Evolutionary conservation across 35 echinoderm and acorn worm species (phyloP).

Genomic region (Apostichopus parvimensis): DNA sequence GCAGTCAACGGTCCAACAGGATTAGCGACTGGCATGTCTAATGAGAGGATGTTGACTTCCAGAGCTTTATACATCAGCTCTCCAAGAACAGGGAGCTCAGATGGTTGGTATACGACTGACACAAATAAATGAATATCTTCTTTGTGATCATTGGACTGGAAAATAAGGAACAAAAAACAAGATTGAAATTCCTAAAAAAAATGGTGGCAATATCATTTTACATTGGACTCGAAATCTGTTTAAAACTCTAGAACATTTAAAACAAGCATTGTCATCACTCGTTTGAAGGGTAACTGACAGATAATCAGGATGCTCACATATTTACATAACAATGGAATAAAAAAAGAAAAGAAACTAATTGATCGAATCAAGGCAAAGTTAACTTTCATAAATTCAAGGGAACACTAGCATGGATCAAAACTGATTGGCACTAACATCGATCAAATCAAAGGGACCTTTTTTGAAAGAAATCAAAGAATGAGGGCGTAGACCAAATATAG

Average conservation of each 20-base stretch:
- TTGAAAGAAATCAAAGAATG: too few species aligned
- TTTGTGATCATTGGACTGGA: constrained; percentile 5
- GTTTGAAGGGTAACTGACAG: too few species aligned
- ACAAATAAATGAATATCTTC: constrained; percentile 62
- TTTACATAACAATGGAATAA: too few species aligned
- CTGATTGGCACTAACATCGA: too few species aligned
- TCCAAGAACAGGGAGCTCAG: constrained; percentile 47
- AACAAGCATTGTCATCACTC: too few species aligned
- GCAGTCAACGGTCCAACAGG: not conserved
- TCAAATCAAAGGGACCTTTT: too few species aligned
- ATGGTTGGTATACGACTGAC: constrained; percentile 51
- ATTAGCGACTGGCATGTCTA: constrained; percentile 54
- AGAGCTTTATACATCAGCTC: constrained; percentile 59
- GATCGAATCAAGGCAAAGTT: too few species aligned
- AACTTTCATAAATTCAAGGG: too few species aligned
- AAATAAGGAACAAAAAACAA: constrained; percentile 1
- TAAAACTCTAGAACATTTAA: not conserved
- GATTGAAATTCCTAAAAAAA: not conserved
- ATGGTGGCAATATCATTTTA: not conserved
- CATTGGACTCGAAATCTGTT: not conserved
- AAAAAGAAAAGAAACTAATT: too few species aligned
- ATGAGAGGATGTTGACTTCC: constrained; percentile 56
- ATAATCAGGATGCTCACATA: too few species aligned
- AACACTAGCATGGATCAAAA: too few species aligned
- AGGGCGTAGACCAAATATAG: too few species aligned